Base-by-base conservation (phyloP, 2,888 invertebrate species). In the Aspidiotus destructor region DNA sequence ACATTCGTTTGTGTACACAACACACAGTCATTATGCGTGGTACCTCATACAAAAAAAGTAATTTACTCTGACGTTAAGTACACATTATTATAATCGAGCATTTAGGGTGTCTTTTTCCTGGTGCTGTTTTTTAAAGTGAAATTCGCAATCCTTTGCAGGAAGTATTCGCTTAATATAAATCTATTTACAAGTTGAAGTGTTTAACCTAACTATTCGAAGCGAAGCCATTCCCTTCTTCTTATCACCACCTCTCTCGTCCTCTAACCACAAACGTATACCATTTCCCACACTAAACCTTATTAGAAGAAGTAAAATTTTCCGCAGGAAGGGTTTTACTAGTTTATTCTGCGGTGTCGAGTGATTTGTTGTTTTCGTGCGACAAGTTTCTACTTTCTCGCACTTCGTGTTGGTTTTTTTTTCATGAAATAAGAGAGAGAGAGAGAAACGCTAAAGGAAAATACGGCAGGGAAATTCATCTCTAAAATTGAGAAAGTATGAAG, bases 221-320 rank as follows among this genome's bases (percentile, higher is more conserved):
- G n/a, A 48, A 5, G n/a, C 48, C 48, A 48, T n/a, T n/a, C n/a
- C 6, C n/a, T 11, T 48, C 10, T n/a, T n/a, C 48, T 48, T 48
- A n/a, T n/a, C 48, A 13, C 48, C 10, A 48, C 48, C 48, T 28
- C 28, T 28, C 28, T 28, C 28, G 28, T 28, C 28, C 28, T 28
- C 28, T 28, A 28, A 28, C 28, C 28, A 28, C 28, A 28, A 28
- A 28, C 28, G 28, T 28, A 28, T 28, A 28, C 2, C 28, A 28
- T 28, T 28, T 28, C 28, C 52, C 60, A 48, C 48, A n/a, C 63
- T 52, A 53, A 63, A 63, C 63, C 54, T 53, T 63, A 63, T 63
- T 63, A 63, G 53, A 53, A 63, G 53, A 52, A 63, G 63, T 53
- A 63, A 62, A 63, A 63, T 63, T 63, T 63, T 53, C 63, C 63